A percentile compares a stretch with the other conserved stretches of the same genome.
These are phyloP conservation scores for Acromyrmex heyeri DNA, from an alignment of 1,140 invertebrate genomes.

Conservation along the genomic window DNA sequence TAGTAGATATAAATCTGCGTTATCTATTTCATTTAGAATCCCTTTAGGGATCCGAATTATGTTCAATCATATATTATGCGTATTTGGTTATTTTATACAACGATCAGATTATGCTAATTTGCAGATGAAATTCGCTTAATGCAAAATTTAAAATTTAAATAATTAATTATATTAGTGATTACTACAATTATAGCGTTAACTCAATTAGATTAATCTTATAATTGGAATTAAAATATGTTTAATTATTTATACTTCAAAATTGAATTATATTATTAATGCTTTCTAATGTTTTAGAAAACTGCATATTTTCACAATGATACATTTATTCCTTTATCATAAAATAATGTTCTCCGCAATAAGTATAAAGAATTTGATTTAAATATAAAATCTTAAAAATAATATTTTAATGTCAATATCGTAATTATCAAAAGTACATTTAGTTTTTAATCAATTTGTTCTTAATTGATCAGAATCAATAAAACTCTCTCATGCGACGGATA, in stretches of 20 bases:
- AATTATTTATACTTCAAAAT: neutral
- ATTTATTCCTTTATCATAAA: neutral
- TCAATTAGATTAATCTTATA: constrained; percentile 15
- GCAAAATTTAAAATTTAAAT: neutral
- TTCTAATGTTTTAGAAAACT: neutral
- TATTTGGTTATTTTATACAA: constrained; percentile 9
- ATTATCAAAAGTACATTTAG: neutral
- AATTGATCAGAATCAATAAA: neutral
- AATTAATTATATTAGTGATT: constrained; percentile 19
- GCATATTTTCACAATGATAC: neutral
- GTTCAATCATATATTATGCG: constrained; percentile 26
- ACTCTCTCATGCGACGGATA: neutral
- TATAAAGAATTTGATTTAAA: neutral
- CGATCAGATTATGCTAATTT: constrained; percentile 38
- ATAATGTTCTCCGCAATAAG: neutral
- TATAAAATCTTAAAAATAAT: neutral
- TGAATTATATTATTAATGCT: neutral
- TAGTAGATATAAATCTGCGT: constrained; percentile 48
- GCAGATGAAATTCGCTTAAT: constrained; percentile 21
- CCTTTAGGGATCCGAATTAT: neutral
- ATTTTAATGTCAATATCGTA: neutral
- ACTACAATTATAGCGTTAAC: neutral
- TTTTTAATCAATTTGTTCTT: neutral
- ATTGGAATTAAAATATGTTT: constrained; percentile 3
- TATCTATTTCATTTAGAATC: constrained; percentile 38